A percentile compares a stretch with the other conserved stretches of the same genome.
phyloP scores from a whole-genome alignment of 2,888 invertebrate genomes.

The Drosophila tripunctata region DNA sequence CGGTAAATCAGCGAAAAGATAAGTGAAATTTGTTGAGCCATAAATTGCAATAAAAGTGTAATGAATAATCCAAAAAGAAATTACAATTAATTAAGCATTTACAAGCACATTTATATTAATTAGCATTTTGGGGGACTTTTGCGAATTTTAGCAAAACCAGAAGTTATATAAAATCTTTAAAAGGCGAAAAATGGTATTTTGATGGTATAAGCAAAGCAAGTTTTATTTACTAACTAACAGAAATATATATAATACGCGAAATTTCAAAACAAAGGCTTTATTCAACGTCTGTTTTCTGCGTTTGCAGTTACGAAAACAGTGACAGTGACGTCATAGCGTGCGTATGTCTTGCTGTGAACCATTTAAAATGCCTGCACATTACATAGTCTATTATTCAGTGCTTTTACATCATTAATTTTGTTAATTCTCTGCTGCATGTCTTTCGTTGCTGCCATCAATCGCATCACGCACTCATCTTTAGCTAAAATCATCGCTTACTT shows the following conservation, averaged over 20 bases:
- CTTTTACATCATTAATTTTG: background rate
- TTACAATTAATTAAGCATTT: background rate
- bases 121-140: background rate
- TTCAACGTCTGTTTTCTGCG: no score
- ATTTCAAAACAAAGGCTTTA: no score
- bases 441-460: slow-evolving; percentile 40
- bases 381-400: background rate
- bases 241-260: no score
- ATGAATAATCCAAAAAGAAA: background rate
- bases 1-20: background rate
- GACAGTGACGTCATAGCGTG: no score
- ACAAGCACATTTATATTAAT: background rate
- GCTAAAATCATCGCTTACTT: slow-evolving; percentile 9
- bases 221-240: no score
- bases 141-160: background rate
- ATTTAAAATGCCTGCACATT: no score
- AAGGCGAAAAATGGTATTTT: no score
- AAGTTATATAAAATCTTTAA: no score
- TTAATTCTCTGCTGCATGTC: background rate
- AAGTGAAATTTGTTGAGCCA: background rate
- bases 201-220: no score
- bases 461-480: slow-evolving; percentile 40
- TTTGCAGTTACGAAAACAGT: no score
- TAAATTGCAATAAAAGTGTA: background rate
- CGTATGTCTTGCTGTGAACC: no score